A percentile compares a stretch with the other conserved stretches of the same genome.
Evolutionary conservation across 1,140 invertebrate genomes (phyloP).

Genomic region (Ganaspis sp.): DNA sequence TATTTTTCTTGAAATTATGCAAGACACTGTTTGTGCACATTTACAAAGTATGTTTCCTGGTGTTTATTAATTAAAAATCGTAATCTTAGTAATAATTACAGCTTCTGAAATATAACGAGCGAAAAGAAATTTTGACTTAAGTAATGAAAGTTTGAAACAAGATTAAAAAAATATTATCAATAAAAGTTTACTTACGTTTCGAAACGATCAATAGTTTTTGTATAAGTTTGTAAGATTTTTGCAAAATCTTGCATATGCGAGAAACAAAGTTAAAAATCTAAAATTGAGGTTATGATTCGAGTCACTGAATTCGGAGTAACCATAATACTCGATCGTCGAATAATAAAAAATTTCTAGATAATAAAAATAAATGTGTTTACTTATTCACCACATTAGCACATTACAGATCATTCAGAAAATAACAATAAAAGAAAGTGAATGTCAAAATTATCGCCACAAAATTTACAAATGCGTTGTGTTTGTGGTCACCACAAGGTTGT

Average conservation of each 20-base stretch:
- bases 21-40: too few species aligned
- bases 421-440: constrained; percentile 19
- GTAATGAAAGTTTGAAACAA: not conserved
- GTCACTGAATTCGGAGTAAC: constrained; percentile 27
- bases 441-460: constrained; percentile 22
- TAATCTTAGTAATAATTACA: too few species aligned
- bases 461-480: not conserved
- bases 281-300: constrained; percentile 30
- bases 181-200: not conserved
- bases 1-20: too few species aligned
- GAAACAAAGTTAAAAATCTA: constrained; percentile 29
- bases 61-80: too few species aligned
- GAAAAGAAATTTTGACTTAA: too few species aligned
- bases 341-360: constrained; percentile 20
- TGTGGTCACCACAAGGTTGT: too few species aligned
- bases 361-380: constrained; percentile 20
- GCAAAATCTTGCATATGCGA: constrained; percentile 24
- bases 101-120: too few species aligned
- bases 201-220: not conserved
- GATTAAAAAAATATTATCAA: not conserved
- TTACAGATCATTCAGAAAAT: not conserved
- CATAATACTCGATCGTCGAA: constrained; percentile 24
- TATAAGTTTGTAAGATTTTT: constrained; percentile 17
- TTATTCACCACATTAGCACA: constrained; percentile 10
- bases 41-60: too few species aligned